Evolutionary conservation across 1,140 invertebrate genomes (phyloP), one percentile per base, ranked within the genome.

Genomic region (Pteromalus puparum): DNA sequence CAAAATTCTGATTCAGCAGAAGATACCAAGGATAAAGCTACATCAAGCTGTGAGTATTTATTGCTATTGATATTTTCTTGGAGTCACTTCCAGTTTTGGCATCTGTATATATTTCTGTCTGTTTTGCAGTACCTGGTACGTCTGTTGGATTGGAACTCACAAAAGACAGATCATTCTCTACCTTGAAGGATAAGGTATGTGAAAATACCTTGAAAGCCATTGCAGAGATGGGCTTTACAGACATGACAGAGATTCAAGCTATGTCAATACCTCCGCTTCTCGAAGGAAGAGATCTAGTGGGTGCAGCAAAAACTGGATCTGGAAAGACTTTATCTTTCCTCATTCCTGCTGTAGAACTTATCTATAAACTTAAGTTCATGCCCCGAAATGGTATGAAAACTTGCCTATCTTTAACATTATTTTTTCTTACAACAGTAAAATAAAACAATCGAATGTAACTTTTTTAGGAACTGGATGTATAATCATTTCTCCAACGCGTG

Each of bases 291-390:
- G 99, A 99, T 95, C 93, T 99, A 24, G 97, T 99, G 61, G 99
- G 97, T 81, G 95, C 98, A 85, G 99, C 99, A 0, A 98, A 98
- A 94, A 99, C 99, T 46, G 99, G 99, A 0, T 99, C 98, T 74
- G 98, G 98, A 87, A 99, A 99, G 93, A 99, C 99, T 0, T 91
- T 99, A n/a, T 98, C 99, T 0, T 99, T 99, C 91, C 95, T 99
- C 2, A 97, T 99, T 89, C 99, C 99, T 28, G 98, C 97, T 70
- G 94, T 99, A 68, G 98, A 99, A 92, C 93, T 99, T 13, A 97
- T 99, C 77, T 96, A 97, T 88, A 99, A 99, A 92, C 92, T 99
- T 21, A 96, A 98, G 87, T 99, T 99, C 91, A 98, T 98, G 95
- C 98, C 98, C 10, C 95, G 97, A 87, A 99, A 99, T 95, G 98